These are phyloP conservation scores for Notothenia coriiceps DNA, from an alignment of 2,113 vertebrate species.

Conservation along the genomic window DNA sequence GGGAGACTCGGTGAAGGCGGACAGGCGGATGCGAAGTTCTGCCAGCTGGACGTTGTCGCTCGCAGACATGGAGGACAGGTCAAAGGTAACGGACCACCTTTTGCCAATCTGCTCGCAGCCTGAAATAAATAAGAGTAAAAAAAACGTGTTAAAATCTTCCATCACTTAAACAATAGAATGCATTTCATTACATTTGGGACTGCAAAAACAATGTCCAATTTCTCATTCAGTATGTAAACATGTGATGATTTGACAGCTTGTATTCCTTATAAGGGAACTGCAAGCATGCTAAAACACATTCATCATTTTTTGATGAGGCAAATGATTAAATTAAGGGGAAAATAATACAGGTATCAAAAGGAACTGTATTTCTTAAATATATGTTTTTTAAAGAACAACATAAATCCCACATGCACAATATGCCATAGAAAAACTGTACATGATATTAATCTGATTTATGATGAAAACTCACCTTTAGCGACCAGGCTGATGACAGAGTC, in stretches of 20 bases:
- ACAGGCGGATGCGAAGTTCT: conserved; percentile 85
- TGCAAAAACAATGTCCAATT: not conserved
- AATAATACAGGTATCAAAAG: not conserved
- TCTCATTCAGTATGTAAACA: not conserved
- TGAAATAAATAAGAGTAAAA: conserved; percentile 61
- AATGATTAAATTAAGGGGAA: conserved; percentile 30
- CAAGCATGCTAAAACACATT: not conserved
- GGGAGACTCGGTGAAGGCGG: conserved; percentile 53
- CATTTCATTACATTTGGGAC: not conserved
- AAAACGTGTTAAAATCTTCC: conserved; percentile 1
- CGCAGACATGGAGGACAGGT: conserved; percentile 88
- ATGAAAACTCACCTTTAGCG: conserved; percentile 85
- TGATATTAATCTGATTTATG: too few species aligned
- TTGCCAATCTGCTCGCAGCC: conserved; percentile 82
- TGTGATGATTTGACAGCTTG: not conserved
- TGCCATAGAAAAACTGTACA: not conserved
- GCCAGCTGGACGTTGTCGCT: conserved; percentile 85
- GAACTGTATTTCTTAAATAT: not conserved
- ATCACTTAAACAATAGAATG: not conserved
- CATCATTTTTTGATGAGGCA: conserved; percentile 28
- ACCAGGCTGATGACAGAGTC: conserved; percentile 87
- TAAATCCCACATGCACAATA: not conserved
- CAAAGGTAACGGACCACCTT: conserved; percentile 88
- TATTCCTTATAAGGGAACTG: not conserved
- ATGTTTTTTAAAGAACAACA: not conserved